Conservation (phyloP, 37 sponge, comb jelly and placozoan species). For the Ephydatia muelleri region DNA sequence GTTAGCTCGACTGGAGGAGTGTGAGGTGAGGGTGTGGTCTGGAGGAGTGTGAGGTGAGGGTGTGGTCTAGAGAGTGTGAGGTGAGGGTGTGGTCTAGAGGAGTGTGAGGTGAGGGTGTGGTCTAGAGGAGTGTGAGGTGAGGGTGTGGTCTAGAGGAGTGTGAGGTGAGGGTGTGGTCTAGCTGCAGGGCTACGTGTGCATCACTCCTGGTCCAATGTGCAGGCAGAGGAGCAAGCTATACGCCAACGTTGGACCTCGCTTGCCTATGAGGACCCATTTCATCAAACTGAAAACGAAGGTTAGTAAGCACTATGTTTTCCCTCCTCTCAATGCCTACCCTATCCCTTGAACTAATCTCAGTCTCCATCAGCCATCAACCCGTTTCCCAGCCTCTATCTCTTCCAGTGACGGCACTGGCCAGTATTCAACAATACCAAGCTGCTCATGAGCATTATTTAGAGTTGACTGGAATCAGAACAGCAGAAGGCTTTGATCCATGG, state of each 20-base stretch:
- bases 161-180: too few species aligned
- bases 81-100: too few species aligned
- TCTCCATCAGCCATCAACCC: background rate
- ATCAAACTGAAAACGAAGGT: background rate
- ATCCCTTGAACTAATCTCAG: background rate
- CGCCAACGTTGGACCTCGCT: slow-evolving; percentile 39
- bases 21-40: slow-evolving; percentile 2
- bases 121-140: too few species aligned
- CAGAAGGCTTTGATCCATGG: slow-evolving; percentile 35
- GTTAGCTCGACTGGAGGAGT: background rate
- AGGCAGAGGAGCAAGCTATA: slow-evolving; percentile 43
- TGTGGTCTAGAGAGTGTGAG: too few species aligned
- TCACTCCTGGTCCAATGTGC: slow-evolving; percentile 11
- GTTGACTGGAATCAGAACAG: slow-evolving; percentile 6
- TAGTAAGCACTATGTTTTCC: background rate
- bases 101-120: too few species aligned
- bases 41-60: too few species aligned
- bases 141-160: too few species aligned
- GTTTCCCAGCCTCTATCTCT: background rate
- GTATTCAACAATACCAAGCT: slow-evolving; percentile 3
- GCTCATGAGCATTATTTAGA: slow-evolving; percentile 22
- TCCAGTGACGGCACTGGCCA: background rate
- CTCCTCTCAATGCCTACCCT: too few species aligned
- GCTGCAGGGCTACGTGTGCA: too few species aligned
- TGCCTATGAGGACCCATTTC: slow-evolving; percentile 10